These are phyloP conservation scores for Sitta europaea DNA, from an alignment of 2,113 vertebrate species.

Conservation along the genomic window DNA sequence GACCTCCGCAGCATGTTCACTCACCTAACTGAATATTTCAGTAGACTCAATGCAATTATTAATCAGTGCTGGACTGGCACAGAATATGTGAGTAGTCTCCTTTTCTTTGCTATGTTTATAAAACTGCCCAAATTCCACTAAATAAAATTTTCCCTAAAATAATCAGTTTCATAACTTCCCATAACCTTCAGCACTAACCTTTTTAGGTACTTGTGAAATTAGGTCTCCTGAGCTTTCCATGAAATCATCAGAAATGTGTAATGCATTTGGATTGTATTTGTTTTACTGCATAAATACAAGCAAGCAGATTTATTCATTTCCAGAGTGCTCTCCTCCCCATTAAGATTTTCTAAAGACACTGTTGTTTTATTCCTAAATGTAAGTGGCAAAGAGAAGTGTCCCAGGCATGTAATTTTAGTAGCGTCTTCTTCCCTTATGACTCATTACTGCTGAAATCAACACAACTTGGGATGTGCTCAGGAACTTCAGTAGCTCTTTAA, in stretches of 20 bases:
- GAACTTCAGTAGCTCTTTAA: slow-evolving; percentile 33
- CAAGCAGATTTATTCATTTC: slow-evolving; percentile 24
- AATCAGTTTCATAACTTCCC: not conserved
- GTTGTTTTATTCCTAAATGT: not conserved
- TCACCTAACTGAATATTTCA: not conserved
- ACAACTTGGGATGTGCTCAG: slow-evolving; percentile 26
- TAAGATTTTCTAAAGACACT: not conserved
- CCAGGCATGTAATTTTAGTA: slow-evolving; percentile 34
- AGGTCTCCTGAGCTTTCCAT: not conserved
- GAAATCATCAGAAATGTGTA: not conserved
- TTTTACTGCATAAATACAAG: not conserved
- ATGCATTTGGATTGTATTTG: not conserved
- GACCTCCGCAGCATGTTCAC: not conserved
- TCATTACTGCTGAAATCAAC: slow-evolving; percentile 55
- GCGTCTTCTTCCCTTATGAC: slow-evolving; percentile 47
- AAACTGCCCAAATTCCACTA: not conserved
- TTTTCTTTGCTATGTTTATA: not conserved
- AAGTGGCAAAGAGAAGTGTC: slow-evolving; percentile 10
- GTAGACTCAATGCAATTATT: not conserved
- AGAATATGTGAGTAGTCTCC: not conserved
- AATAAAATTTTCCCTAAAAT: not conserved
- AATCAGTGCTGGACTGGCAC: not conserved
- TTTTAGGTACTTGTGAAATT: not conserved
- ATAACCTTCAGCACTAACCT: not conserved
- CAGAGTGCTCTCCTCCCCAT: not conserved